phyloP scores from a whole-genome alignment of 2,888 invertebrate genomes.

The Branchellion lobata region DNA sequence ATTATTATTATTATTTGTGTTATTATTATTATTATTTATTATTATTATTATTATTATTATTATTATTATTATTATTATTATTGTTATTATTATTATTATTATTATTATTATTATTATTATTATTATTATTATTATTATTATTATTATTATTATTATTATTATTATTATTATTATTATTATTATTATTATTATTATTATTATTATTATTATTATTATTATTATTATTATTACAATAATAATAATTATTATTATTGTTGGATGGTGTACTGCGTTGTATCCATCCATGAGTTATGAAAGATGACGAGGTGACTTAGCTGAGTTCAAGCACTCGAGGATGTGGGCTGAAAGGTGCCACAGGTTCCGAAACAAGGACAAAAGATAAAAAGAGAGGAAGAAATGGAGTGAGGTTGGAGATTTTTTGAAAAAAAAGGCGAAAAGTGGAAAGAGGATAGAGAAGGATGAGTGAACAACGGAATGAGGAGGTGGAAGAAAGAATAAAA shows the following conservation, averaged over 20 bases:
- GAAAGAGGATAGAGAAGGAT: no score
- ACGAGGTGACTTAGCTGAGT: no score
- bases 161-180: slow-evolving; percentile 32
- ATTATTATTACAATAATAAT: not conserved
- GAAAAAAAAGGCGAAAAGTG: no score
- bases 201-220: slow-evolving; percentile 9
- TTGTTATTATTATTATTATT: not conserved
- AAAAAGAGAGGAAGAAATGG: no score
- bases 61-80: not conserved
- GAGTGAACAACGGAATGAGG: no score
- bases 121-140: not conserved
- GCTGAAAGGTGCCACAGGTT: no score
- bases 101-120: slow-evolving; percentile 4
- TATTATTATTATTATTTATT: slow-evolving; percentile 2
- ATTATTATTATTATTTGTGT: no score
- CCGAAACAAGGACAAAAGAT: no score
- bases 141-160: slow-evolving; percentile 25
- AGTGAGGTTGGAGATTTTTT: no score
- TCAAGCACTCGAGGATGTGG: no score
- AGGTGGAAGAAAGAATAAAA: no score
- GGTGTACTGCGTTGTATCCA: no score
- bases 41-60: not conserved
- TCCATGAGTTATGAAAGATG: not conserved
- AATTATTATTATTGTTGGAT: not conserved
- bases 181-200: slow-evolving; percentile 30